A percentile compares a stretch with the other conserved stretches of the same genome.
phyloP scores from a whole-genome alignment of 2,888 invertebrate species.

The Eupithecia vulgata region DNA sequence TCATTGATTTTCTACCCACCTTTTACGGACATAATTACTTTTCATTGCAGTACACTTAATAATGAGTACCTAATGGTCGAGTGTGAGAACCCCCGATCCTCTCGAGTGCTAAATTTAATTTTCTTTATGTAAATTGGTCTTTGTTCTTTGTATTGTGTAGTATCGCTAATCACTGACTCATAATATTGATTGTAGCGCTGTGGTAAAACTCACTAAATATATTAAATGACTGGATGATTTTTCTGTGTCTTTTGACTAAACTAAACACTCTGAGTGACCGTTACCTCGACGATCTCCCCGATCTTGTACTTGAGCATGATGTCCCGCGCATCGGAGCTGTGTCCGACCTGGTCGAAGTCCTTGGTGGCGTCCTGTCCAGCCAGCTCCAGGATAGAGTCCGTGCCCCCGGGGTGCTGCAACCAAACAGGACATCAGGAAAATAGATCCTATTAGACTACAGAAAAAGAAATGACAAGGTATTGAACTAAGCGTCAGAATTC shows the following conservation, averaged over 20 bases:
- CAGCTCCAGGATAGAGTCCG: conserved; percentile 84
- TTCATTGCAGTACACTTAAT: not conserved
- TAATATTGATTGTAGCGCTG: too few relatives aligned
- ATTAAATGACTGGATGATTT: too few relatives aligned
- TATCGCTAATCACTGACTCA: not conserved
- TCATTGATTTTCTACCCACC: not conserved
- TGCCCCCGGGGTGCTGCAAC: conserved; percentile 88
- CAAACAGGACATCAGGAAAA: conserved; percentile 15
- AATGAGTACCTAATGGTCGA: too few relatives aligned
- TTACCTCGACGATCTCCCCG: conserved; percentile 86
- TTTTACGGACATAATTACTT: not conserved
- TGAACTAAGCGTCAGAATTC: not conserved
- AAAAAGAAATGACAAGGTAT: not conserved
- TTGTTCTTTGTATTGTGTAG: not conserved
- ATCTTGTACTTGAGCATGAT: conserved; percentile 85
- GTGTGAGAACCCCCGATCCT: not conserved
- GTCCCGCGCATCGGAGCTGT: conserved; percentile 86
- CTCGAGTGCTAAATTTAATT: not conserved
- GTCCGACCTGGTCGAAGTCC: conserved; percentile 87
- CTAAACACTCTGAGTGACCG: not conserved
- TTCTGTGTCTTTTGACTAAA: not conserved
- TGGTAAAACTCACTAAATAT: too few relatives aligned
- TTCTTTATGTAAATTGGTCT: not conserved
- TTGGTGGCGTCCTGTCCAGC: conserved; percentile 87
- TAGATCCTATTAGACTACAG: too few relatives aligned